phyloP scores from a whole-genome alignment of 2,888 invertebrate genomes.

The Zonitis immaculata region DNA sequence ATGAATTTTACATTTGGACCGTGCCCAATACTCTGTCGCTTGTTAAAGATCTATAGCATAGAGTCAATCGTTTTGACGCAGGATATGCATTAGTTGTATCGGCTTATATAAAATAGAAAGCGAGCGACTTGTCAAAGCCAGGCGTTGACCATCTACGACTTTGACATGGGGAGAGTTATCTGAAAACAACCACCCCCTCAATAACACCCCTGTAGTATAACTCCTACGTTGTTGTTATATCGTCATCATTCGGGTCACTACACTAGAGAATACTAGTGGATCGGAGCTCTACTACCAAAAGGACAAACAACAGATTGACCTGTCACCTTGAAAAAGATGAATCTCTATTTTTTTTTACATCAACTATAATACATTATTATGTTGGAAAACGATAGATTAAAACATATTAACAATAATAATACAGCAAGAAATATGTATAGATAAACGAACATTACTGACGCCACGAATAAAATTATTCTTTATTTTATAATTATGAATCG shows the following conservation, averaged over 20 bases:
- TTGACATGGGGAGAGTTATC: conserved; percentile 14
- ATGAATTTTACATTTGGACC: no score
- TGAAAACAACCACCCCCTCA: no score
- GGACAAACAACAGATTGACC: conserved; percentile 27
- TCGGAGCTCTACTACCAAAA: no score
- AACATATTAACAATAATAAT: no score
- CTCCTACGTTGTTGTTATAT: no score
- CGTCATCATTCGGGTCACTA: not conserved
- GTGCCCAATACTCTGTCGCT: no score
- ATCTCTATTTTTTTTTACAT: conserved; percentile 10
- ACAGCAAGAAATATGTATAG: no score
- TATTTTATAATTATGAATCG: conserved; percentile 24
- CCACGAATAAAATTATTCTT: no score
- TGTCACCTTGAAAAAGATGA: conserved; percentile 27
- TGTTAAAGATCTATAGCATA: not conserved
- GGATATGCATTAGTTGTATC: conserved; percentile 19
- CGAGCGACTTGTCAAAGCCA: conserved; percentile 21
- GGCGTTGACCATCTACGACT: conserved; percentile 9
- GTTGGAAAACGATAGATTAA: no score
- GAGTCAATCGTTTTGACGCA: conserved; percentile 17
- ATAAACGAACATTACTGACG: no score
- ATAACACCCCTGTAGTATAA: no score
- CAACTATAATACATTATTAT: no score
- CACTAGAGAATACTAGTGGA: not conserved
- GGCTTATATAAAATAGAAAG: conserved; percentile 14